phyloP scores from a whole-genome alignment of 2,113 vertebrate species.

The Hepsetus odoe region DNA sequence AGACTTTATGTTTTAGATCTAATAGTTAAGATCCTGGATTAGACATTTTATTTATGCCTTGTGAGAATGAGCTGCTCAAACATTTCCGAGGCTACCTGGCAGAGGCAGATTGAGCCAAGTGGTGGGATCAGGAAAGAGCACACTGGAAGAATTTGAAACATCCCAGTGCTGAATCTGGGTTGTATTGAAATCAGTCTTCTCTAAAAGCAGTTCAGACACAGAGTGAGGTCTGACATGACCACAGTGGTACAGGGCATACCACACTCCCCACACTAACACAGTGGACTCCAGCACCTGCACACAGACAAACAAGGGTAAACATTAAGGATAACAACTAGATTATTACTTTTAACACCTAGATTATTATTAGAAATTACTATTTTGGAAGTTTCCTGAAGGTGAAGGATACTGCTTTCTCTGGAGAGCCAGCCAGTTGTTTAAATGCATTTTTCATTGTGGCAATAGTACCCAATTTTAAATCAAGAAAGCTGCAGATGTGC shows the following conservation, averaged over 20 bases:
- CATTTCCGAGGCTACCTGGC: slow-evolving; percentile 66
- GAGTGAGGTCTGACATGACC: slow-evolving; percentile 49
- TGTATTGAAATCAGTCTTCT: slow-evolving; percentile 5
- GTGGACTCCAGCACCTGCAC: slow-evolving; percentile 79
- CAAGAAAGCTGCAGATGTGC: too few relatives aligned
- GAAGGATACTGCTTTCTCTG: too few relatives aligned
- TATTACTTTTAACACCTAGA: too few relatives aligned
- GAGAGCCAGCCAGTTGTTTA: too few relatives aligned
- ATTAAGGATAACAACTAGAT: not conserved
- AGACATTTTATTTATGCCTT: not conserved
- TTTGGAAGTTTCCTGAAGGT: too few relatives aligned
- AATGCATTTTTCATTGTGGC: too few relatives aligned
- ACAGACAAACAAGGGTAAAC: slow-evolving; percentile 9
- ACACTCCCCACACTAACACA: slow-evolving; percentile 70
- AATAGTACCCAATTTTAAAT: too few relatives aligned
- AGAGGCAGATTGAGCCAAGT: slow-evolving; percentile 78
- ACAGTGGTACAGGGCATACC: slow-evolving; percentile 65
- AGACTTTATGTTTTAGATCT: too few relatives aligned
- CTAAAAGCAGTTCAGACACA: slow-evolving; percentile 47
- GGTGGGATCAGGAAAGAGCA: not conserved
- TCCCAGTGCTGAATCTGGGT: not conserved
- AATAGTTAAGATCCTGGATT: too few relatives aligned
- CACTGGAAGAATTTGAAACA: slow-evolving; percentile 19
- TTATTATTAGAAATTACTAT: too few relatives aligned
- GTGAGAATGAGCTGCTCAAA: not conserved